Evolutionary conservation across 2,113 vertebrate species (phyloP).

Genomic region (Rallus limicola): DNA sequence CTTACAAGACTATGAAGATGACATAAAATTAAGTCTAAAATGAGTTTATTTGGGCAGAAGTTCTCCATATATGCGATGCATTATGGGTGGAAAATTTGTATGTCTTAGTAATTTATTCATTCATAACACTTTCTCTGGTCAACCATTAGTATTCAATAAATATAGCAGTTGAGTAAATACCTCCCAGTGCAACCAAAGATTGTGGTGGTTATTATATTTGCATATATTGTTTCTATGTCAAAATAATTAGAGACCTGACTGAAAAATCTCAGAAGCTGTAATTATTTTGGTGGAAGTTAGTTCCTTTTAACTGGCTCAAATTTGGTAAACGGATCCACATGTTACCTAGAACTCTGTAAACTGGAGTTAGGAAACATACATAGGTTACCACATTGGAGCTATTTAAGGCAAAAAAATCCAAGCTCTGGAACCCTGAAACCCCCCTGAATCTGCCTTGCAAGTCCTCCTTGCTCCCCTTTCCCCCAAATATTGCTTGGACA

Average conservation of each 20-base stretch:
- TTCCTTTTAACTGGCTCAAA: background rate
- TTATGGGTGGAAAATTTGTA: background rate
- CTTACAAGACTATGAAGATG: fast-evolving
- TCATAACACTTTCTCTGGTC: background rate
- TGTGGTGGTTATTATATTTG: background rate
- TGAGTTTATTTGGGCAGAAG: background rate
- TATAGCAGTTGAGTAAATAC: background rate
- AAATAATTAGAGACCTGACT: background rate
- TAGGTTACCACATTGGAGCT: background rate
- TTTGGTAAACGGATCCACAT: background rate
- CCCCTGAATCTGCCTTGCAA: background rate
- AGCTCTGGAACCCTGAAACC: background rate
- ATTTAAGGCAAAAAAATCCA: background rate
- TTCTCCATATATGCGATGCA: background rate
- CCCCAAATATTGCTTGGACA: background rate
- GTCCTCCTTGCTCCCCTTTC: fast-evolving
- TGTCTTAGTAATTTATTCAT: background rate
- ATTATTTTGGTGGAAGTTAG: background rate
- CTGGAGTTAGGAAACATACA: background rate
- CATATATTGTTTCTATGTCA: background rate
- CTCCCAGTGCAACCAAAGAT: background rate
- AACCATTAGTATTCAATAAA: background rate
- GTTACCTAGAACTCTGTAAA: background rate
- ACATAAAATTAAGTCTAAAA: background rate
- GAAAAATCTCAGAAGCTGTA: background rate